phyloP scores from a whole-genome alignment of 2,888 invertebrate species.

The Oscheius myriophilus region DNA sequence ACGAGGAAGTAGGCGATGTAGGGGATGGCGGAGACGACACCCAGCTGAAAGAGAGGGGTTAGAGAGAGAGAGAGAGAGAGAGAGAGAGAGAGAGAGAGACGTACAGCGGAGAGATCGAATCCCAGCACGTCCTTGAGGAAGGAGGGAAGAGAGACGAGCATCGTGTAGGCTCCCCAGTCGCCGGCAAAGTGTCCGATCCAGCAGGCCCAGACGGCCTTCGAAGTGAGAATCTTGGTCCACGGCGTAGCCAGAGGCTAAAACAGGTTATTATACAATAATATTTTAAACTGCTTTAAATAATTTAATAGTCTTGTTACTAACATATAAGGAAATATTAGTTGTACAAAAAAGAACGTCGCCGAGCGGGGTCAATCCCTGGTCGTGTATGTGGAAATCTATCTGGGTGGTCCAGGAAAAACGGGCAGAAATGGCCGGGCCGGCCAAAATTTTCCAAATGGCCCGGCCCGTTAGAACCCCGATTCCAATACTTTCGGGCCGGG shows the following conservation, averaged over 20 bases:
- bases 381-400: too few species aligned
- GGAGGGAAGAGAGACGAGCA: slow-evolving; percentile 73
- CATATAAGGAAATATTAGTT: too few species aligned
- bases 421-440: too few species aligned
- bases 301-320: too few species aligned
- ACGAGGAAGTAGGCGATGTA: slow-evolving; percentile 69
- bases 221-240: slow-evolving; percentile 71
- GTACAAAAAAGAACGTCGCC: too few species aligned
- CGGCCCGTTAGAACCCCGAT: too few species aligned
- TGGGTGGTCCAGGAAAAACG: too few species aligned
- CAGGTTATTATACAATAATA: background rate
- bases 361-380: too few species aligned
- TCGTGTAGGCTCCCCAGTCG: slow-evolving; percentile 74
- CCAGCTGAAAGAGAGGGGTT: slow-evolving; percentile 62
- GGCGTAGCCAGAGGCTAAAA: slow-evolving; percentile 71
- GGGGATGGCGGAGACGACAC: slow-evolving; percentile 68
- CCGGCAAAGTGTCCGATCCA: slow-evolving; percentile 72
- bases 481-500: background rate
- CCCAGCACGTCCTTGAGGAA: slow-evolving; percentile 71
- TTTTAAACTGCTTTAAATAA: too few species aligned
- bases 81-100: slow-evolving; percentile 9
- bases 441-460: too few species aligned
- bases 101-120: slow-evolving; percentile 64
- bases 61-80: background rate
- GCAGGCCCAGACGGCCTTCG: slow-evolving; percentile 71